Conservation (phyloP, 2,797 vertebrate species). For the Bovichtus variegatus region DNA sequence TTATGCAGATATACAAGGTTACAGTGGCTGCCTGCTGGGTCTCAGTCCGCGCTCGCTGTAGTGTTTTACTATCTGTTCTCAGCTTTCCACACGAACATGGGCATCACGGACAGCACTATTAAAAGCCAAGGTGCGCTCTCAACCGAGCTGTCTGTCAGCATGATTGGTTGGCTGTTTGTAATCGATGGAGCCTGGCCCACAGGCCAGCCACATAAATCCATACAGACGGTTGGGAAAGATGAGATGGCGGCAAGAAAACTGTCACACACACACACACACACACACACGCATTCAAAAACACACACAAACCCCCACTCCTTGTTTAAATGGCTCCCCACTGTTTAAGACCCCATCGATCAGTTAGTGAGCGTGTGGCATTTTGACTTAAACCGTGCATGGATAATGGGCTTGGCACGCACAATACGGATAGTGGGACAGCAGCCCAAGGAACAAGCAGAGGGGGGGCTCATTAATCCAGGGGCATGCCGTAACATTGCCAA, state of each 20-base stretch:
- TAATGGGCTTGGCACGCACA: constrained; percentile 75
- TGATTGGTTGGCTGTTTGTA: constrained; percentile 78
- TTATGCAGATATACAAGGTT: constrained; percentile 70
- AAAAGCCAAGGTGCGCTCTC: constrained; percentile 76
- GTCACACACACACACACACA: constrained; percentile 38
- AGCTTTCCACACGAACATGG: constrained; percentile 44
- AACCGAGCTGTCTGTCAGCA: constrained; percentile 71
- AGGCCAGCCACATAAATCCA: constrained; percentile 77
- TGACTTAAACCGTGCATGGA: constrained; percentile 79
- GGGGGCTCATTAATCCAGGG: constrained; percentile 70
- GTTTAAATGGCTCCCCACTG: constrained; percentile 68
- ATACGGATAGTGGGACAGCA: constrained; percentile 64
- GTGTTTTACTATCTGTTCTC: constrained; percentile 53
- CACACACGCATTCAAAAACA: constrained; percentile 19
- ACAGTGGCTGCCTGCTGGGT: constrained; percentile 63
- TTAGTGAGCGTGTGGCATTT: constrained; percentile 74
- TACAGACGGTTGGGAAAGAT: constrained; percentile 69
- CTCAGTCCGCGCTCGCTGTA: constrained; percentile 44
- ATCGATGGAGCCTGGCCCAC: constrained; percentile 77
- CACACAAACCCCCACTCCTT: constrained; percentile 28
- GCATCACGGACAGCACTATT: constrained; percentile 58
- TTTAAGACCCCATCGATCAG: constrained; percentile 77
- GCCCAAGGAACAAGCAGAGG: constrained; percentile 59
- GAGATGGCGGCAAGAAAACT: constrained; percentile 59
- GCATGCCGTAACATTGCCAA: constrained; percentile 71